These are phyloP conservation scores for Gandaritis pyraliata DNA, from an alignment of 2,888 invertebrate species.

Conservation along the genomic window DNA sequence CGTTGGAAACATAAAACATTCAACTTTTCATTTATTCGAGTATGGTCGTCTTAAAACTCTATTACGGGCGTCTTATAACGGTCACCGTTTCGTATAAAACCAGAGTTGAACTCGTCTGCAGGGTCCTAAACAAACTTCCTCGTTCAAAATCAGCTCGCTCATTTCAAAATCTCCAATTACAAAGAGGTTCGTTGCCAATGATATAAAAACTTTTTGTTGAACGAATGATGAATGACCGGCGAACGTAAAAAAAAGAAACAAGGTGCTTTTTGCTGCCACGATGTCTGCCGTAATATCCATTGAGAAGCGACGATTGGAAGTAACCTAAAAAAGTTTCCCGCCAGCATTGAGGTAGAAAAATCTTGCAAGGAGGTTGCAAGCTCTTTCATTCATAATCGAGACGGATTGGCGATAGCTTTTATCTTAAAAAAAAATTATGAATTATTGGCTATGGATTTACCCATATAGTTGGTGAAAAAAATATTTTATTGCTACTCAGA, in stretches of 20 bases:
- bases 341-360: not conserved
- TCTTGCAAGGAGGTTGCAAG: too few species aligned
- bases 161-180: conserved; percentile 31
- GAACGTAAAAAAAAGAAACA: conserved; percentile 48
- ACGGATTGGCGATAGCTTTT: not conserved
- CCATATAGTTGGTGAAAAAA: too few species aligned
- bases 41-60: not conserved
- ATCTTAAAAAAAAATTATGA: too few species aligned
- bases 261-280: conserved; percentile 71
- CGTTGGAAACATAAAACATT: too few species aligned
- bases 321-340: conserved; percentile 35
- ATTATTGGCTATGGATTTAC: too few species aligned
- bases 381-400: not conserved
- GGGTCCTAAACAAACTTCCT: conserved; percentile 32
- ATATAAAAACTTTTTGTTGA: conserved; percentile 40
- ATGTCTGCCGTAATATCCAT: conserved; percentile 80
- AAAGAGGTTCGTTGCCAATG: conserved; percentile 29
- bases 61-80: not conserved
- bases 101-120: not conserved
- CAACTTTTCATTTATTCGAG: too few species aligned
- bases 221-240: conserved; percentile 40
- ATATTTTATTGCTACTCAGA: not conserved
- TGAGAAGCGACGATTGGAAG: conserved; percentile 62
- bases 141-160: conserved; percentile 21
- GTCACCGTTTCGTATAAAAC: not conserved